phyloP scores from a whole-genome alignment of 1,140 invertebrate species.

The Tetragonula clypearis region DNA sequence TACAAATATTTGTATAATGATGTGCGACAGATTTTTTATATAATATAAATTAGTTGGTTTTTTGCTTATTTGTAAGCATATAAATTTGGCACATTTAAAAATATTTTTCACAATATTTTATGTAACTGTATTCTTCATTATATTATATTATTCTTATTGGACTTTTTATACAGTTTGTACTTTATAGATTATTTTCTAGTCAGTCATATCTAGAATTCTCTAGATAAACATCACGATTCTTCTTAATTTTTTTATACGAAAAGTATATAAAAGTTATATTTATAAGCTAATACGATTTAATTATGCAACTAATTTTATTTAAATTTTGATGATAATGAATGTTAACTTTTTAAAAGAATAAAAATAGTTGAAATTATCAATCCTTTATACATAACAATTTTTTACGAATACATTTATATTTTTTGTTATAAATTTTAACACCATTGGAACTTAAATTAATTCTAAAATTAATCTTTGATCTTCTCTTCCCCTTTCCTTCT shows the following conservation, averaged over 20 bases:
- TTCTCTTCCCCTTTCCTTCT: background rate
- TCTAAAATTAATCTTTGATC: slow-evolving; percentile 23
- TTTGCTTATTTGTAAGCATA: slow-evolving; percentile 20
- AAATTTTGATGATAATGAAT: background rate
- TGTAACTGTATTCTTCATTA: background rate
- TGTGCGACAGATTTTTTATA: background rate
- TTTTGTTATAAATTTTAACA: slow-evolving; percentile 21
- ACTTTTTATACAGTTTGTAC: slow-evolving; percentile 29
- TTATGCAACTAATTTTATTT: slow-evolving; percentile 5
- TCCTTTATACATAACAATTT: slow-evolving; percentile 3
- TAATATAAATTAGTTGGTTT: slow-evolving; percentile 7
- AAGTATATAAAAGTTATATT: slow-evolving; percentile 9
- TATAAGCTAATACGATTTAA: background rate
- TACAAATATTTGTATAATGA: background rate
- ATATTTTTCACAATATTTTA: background rate
- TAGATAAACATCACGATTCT: background rate
- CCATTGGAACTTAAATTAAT: slow-evolving; percentile 19
- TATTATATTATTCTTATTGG: background rate
- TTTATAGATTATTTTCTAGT: slow-evolving; percentile 40
- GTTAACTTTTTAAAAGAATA: background rate
- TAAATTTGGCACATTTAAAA: slow-evolving; percentile 19
- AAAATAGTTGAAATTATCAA: slow-evolving; percentile 23
- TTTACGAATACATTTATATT: slow-evolving; percentile 22
- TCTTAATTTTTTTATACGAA: background rate
- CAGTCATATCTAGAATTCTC: slow-evolving; percentile 28